Evolutionary conservation across 2,888 invertebrate genomes (phyloP).

Genomic region (Hypsopygia costalis): DNA sequence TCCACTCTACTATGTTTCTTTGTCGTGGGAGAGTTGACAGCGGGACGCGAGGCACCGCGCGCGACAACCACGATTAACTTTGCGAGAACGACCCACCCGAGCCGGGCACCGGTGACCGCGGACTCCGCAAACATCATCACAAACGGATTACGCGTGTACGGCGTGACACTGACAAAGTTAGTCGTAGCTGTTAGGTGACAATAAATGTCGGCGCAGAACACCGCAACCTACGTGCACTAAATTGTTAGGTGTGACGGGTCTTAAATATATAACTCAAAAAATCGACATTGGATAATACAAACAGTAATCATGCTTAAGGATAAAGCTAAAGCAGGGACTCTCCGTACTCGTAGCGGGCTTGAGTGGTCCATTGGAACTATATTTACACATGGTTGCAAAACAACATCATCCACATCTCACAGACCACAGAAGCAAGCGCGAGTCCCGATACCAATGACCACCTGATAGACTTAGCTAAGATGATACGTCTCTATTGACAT

Average conservation of each 20-base stretch:
- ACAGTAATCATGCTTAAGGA: conserved; percentile 67
- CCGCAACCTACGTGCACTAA: conserved; percentile 50
- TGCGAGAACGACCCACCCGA: conserved; percentile 49
- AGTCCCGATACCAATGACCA: conserved; percentile 49
- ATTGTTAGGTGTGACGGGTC: conserved; percentile 55
- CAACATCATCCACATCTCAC: conserved; percentile 18
- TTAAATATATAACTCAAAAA: conserved; percentile 40
- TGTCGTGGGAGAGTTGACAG: conserved; percentile 72
- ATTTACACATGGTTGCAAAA: conserved; percentile 29
- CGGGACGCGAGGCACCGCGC: conserved; percentile 45
- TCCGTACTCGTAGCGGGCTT: conserved; percentile 24
- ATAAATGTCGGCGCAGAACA: conserved; percentile 27
- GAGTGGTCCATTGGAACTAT: conserved; percentile 24
- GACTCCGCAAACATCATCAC: conserved; percentile 4
- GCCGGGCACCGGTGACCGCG: conserved; percentile 14
- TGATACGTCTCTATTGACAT: conserved; percentile 32
- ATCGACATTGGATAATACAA: conserved; percentile 56
- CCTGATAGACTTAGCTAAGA: conserved; percentile 34
- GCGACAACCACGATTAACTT: conserved; percentile 51
- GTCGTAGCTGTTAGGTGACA: conserved; percentile 66
- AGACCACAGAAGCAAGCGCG: conserved; percentile 39
- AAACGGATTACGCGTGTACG: conserved; percentile 20
- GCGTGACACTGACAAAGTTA: conserved; percentile 59
- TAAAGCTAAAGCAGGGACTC: conserved; percentile 56
- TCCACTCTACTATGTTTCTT: conserved; percentile 61